Conservation (phyloP, 2,888 invertebrate species). For the Ichneumoninae sp. region DNA sequence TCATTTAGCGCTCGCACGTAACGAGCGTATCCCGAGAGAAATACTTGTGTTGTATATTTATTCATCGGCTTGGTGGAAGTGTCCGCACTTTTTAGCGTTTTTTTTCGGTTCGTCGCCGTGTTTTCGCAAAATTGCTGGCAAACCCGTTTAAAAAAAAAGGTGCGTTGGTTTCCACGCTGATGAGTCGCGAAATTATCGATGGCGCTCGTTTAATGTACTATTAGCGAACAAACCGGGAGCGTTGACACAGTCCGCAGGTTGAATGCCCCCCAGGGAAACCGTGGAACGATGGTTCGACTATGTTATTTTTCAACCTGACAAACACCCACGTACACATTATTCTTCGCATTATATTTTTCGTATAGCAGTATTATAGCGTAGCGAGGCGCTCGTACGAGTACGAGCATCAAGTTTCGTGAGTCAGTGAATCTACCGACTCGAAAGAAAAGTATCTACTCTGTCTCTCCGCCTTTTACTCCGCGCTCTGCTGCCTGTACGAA, state of each 20-base stretch:
- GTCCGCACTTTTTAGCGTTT: conserved; percentile 27
- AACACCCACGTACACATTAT: conserved; percentile 36
- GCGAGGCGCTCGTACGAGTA: neutral
- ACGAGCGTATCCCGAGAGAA: conserved; percentile 40
- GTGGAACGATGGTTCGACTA: neutral
- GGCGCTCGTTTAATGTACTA: neutral
- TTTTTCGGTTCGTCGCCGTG: conserved; percentile 25
- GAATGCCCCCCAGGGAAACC: conserved; percentile 15
- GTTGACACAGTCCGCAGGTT: neutral
- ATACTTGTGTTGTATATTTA: conserved; percentile 49
- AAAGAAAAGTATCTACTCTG: conserved; percentile 10
- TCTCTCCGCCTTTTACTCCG: conserved; percentile 28
- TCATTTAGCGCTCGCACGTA: conserved; percentile 37
- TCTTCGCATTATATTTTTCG: conserved; percentile 24
- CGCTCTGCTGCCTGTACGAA: conserved; percentile 14
- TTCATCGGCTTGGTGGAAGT: conserved; percentile 28
- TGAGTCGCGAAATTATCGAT: conserved; percentile 39
- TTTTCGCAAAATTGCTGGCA: conserved; percentile 12
- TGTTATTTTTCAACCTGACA: conserved; percentile 13
- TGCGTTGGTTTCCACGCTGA: conserved; percentile 3
- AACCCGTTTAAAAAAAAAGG: neutral
- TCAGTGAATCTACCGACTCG: conserved; percentile 14
- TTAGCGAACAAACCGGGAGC: conserved; percentile 3
- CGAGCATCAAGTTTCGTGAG: conserved; percentile 43
- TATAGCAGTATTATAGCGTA: conserved; percentile 3